phyloP scores from a whole-genome alignment of 2,888 invertebrate genomes.

The Aromia moschata region DNA sequence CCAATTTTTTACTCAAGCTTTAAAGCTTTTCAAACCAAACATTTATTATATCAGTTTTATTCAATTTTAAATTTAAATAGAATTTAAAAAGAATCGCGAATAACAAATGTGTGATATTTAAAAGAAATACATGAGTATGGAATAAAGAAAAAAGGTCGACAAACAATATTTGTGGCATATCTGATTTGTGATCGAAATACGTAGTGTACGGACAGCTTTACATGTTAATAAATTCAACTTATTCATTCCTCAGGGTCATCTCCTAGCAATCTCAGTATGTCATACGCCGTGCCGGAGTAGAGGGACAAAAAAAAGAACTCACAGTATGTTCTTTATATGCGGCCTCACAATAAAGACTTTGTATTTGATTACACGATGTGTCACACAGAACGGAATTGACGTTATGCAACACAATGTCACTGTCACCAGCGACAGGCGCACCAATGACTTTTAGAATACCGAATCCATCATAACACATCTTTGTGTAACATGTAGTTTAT shows the following conservation, averaged over 20 bases:
- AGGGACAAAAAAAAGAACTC: conserved; percentile 47
- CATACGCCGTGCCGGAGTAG: conserved; percentile 47
- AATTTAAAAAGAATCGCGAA: too few species aligned
- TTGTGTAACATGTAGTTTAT: conserved; percentile 19
- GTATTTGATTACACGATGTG: conserved; percentile 54
- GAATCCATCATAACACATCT: conserved; percentile 20
- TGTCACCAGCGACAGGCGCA: conserved; percentile 45
- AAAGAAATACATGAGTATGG: too few species aligned
- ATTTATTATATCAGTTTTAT: too few species aligned
- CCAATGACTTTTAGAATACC: conserved; percentile 39
- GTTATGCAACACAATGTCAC: conserved; percentile 50
- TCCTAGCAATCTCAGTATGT: conserved; percentile 48
- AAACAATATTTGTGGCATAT: too few species aligned
- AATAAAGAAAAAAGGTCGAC: too few species aligned
- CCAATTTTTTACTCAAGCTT: too few species aligned
- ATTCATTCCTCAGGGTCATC: conserved; percentile 50
- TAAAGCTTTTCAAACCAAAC: too few species aligned
- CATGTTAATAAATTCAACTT: conserved; percentile 18
- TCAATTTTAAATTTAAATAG: too few species aligned
- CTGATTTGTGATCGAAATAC: too few species aligned
- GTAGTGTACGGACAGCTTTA: conserved; percentile 17
- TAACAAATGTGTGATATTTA: too few species aligned
- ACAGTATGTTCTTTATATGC: conserved; percentile 53
- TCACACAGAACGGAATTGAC: conserved; percentile 49
- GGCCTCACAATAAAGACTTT: conserved; percentile 52